Percentiles rank a stretch among this genome's conserved stretches.
Conservation (phyloP, 2,888 invertebrate species). For the Trissolcus japonicus region DNA sequence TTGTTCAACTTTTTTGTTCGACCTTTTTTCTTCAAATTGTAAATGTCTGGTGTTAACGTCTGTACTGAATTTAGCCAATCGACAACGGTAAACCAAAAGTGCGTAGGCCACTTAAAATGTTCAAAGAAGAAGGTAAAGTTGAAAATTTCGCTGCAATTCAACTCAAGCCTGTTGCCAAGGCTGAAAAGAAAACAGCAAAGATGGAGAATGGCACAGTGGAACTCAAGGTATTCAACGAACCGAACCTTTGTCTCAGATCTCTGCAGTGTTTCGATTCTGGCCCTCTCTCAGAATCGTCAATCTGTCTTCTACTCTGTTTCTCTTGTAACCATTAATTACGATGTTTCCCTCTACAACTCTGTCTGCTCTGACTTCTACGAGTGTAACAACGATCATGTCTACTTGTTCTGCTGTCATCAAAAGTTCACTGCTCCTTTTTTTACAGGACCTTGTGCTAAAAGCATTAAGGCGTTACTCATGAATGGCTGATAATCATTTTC, state of each 20-base stretch:
- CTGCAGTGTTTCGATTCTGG: conserved; percentile 38
- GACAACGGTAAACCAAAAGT: conserved; percentile 74
- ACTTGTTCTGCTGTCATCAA: conserved; percentile 3
- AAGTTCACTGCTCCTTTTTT: not conserved
- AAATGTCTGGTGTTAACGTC: conserved; percentile 22
- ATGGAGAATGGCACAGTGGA: conserved; percentile 69
- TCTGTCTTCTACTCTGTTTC: conserved; percentile 32
- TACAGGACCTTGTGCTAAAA: not conserved
- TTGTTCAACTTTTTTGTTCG: conserved; percentile 2
- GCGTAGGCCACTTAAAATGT: conserved; percentile 75
- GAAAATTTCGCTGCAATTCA: conserved; percentile 80
- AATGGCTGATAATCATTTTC: too few species aligned
- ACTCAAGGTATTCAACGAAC: conserved; percentile 71
- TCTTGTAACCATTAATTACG: conserved; percentile 45
- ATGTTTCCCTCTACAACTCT: conserved; percentile 32
- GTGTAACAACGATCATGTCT: conserved; percentile 28
- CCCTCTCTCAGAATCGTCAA: conserved; percentile 33
- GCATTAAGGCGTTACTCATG: not conserved
- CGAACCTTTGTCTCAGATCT: conserved; percentile 43
- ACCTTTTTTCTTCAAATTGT: not conserved
- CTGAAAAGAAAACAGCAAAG: conserved; percentile 65
- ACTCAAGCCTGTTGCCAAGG: conserved; percentile 79
- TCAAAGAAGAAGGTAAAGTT: conserved; percentile 74
- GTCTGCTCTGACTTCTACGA: conserved; percentile 26
- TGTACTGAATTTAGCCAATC: conserved; percentile 67